phyloP scores from a whole-genome alignment of 2,797 vertebrate genomes.

The Stomatorhinus walkeri region DNA sequence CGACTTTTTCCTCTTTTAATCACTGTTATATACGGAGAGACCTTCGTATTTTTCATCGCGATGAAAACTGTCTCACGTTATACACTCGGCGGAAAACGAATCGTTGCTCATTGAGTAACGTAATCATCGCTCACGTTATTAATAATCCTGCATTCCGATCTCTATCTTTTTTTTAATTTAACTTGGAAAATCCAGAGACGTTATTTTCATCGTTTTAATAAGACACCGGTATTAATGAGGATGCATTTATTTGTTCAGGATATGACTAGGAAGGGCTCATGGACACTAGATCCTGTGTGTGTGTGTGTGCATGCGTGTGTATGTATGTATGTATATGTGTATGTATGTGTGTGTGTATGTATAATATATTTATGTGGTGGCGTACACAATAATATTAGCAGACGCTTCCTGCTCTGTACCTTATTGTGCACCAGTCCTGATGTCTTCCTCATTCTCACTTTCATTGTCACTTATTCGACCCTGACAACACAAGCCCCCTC shows the following conservation, averaged over 20 bases:
- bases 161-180: background rate
- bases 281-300: background rate
- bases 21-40: background rate
- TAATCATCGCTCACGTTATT: background rate
- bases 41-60: background rate
- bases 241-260: background rate
- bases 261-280: background rate
- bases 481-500: slow-evolving; percentile 1
- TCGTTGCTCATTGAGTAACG: background rate
- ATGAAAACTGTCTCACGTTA: background rate
- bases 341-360: background rate
- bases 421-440: slow-evolving; percentile 8
- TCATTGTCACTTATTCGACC: slow-evolving; percentile 13
- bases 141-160: background rate
- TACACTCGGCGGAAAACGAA: slow-evolving; percentile 3
- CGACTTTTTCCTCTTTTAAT: slow-evolving; percentile 6
- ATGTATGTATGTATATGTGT: background rate
- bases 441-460: slow-evolving; percentile 13
- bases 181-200: background rate
- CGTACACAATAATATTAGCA: background rate
- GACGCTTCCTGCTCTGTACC: background rate
- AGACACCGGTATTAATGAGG: background rate
- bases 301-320: no score
- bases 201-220: background rate
- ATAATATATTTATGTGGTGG: background rate